Evolutionary conservation across 2,888 invertebrate species (phyloP).

Genomic region (Diachrysia chrysitis): DNA sequence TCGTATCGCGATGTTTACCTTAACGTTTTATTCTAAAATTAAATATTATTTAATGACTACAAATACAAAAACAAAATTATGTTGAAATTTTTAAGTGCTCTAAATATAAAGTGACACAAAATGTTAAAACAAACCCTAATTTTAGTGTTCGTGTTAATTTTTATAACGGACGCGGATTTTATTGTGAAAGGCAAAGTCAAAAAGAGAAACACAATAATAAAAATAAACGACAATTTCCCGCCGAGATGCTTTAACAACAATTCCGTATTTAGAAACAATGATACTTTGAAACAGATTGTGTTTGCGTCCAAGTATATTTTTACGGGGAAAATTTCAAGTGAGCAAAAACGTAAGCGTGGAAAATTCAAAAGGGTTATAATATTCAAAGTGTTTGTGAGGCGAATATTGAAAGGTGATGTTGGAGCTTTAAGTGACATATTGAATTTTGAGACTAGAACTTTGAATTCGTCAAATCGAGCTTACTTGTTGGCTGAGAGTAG

Average conservation of each 20-base stretch:
- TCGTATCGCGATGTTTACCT: slow-evolving; percentile 54
- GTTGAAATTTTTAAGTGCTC: slow-evolving; percentile 37
- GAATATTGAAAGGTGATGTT: slow-evolving; percentile 84
- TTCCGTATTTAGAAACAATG: slow-evolving; percentile 83
- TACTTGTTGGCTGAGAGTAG: slow-evolving; percentile 80
- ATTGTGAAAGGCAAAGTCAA: slow-evolving; percentile 82
- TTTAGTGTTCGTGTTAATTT: slow-evolving; percentile 69
- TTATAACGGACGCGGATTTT: slow-evolving; percentile 73
- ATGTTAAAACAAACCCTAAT: slow-evolving; percentile 71
- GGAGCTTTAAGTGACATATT: slow-evolving; percentile 82
- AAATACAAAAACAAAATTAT: slow-evolving; percentile 39
- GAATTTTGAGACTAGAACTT: slow-evolving; percentile 82
- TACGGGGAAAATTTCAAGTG: slow-evolving; percentile 85
- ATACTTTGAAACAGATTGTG: slow-evolving; percentile 79
- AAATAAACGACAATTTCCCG: slow-evolving; percentile 76
- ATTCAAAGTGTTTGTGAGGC: slow-evolving; percentile 84
- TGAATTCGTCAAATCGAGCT: slow-evolving; percentile 80
- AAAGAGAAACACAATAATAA: slow-evolving; percentile 84
- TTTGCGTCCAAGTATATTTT: slow-evolving; percentile 84
- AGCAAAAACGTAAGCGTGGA: slow-evolving; percentile 74
- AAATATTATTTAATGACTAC: slow-evolving; percentile 12
- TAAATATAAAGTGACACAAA: slow-evolving; percentile 64
- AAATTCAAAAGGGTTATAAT: slow-evolving; percentile 76
- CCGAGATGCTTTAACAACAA: slow-evolving; percentile 79
- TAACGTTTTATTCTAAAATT: slow-evolving; percentile 38